A percentile compares a stretch with the other conserved stretches of the same genome.
These are phyloP conservation scores for Setipinna tenuifilis DNA, from an alignment of 2,797 vertebrate species.

Conservation along the genomic window DNA sequence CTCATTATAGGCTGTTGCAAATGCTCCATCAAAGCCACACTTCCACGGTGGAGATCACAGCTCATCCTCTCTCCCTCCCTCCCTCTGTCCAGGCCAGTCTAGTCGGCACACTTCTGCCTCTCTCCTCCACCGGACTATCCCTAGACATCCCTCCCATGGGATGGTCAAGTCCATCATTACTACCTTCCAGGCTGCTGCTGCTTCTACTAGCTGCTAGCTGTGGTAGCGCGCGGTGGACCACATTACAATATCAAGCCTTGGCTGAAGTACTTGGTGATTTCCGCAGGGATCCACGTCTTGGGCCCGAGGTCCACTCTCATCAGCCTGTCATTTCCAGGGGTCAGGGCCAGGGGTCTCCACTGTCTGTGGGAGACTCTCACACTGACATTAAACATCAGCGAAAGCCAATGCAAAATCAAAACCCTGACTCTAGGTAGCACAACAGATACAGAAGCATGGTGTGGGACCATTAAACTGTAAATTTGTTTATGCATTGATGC, in stretches of 20 bases:
- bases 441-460: background rate
- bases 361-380: background rate
- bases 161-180: conserved; percentile 15
- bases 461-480: background rate
- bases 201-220: too few relatives aligned
- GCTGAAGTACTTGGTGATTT: background rate
- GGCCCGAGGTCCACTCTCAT: conserved; percentile 4
- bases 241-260: background rate
- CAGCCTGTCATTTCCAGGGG: conserved; percentile 19
- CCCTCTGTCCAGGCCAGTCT: background rate
- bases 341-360: background rate
- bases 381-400: background rate
- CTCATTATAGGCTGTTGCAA: conserved; percentile 3
- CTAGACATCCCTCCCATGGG: background rate
- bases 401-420: background rate
- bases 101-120: background rate
- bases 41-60: background rate
- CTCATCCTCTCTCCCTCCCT: background rate
- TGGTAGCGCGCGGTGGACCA: background rate
- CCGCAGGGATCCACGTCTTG: background rate
- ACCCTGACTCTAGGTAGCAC: background rate
- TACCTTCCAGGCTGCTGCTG: conserved; percentile 5
- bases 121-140: background rate
- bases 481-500: background rate
- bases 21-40: background rate